Evolutionary conservation across 2,797 vertebrate genomes (phyloP), one percentile per base, ranked within the genome.

Genomic region (Allobates femoralis): DNA sequence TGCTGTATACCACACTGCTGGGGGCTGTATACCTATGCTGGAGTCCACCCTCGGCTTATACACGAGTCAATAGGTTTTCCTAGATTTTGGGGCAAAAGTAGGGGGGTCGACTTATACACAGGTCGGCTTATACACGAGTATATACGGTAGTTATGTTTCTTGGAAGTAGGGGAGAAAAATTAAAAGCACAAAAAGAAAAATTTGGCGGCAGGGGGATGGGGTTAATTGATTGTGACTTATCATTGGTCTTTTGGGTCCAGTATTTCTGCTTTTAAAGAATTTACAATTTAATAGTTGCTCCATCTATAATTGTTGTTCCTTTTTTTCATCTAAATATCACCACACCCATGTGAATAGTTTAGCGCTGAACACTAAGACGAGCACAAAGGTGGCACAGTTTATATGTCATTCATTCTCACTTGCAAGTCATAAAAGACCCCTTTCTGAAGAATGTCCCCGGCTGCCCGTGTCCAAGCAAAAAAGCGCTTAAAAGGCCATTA

Each of bases 361-460:
- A 37, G 41, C 66, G 46, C 34, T 78, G 80, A 58, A 28, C 26
- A 76, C 79, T 46, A 66, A n/a, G 64, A 85, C 60, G 79, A 86
- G 58, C 79, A 86, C 79, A 86, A 81, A 81, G 71, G 71, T 76
- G 28, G 34, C 58, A 74, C 71, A 67, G 85, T n/a, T 32, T 67
- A 21, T 56, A n/a, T 37, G 81, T 41, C 55, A 21, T 78, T 78
- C 23, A 53, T 73, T 55, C 34, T 46, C 53, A 71, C 80, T 77
- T 58, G 51, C 62, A 37, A 41, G 51, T 16, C 50, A 84, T 84
- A 81, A 84, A 85, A 79, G 81, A 55, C n/a, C 58, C 85, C 26
- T 88, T 88, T 88, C 79, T 85, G 56, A 58, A 66, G 69, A 66
- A 84, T 84, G 41, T 32, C 67, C 21, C 67, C 80, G 86, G 76